Evolutionary conservation across 2,888 invertebrate species (phyloP), one percentile per base, ranked within the genome.

Genomic region (Pecten maximus): DNA sequence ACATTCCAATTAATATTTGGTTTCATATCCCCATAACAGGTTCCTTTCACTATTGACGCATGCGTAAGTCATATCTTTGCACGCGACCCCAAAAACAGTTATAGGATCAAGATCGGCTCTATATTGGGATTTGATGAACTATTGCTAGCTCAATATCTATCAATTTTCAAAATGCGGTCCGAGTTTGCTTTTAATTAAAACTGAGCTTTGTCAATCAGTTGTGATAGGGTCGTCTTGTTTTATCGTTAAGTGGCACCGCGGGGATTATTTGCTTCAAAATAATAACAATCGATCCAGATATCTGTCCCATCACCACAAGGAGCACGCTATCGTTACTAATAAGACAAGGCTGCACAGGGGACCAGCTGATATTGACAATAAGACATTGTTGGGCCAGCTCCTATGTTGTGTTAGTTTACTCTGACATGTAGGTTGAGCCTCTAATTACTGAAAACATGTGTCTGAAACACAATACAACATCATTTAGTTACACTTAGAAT

Each of bases 1-100:
- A 60, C 60, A 60, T 60, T 60, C 60, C 60, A 60, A 60, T 60
- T 60, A 60, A n/a, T 60, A 60, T 60, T 60, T 60, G 60, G 60
- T n/a, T 60, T 60, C 60, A n/a, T 60, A n/a, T 60, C 60, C 60
- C 60, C 2, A 60, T 60, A 60, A 60, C 23, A 23, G 60, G 60
- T 60, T 60, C 60, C 23, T 60, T 60, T 60, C 60, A 60, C 60
- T 60, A 60, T 23, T 6, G 23, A 60, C 60, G 60, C 60, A n/a
- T 60, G 60, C 60, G 60, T 60, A 60, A 6, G 23, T 60, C n/a
- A 60, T 60, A 60, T 60, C 60, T 60, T 60, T 23, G 60, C 60
- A 60, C 60, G 60, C 60, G 60, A 60, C 60, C 60, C 60, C 60
- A 4, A 60, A 60, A 60, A 60, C 60, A 60, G 23, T 60, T 60